Base-by-base conservation (phyloP, 2,797 vertebrate genomes). In the Poeciliopsis infans region DNA sequence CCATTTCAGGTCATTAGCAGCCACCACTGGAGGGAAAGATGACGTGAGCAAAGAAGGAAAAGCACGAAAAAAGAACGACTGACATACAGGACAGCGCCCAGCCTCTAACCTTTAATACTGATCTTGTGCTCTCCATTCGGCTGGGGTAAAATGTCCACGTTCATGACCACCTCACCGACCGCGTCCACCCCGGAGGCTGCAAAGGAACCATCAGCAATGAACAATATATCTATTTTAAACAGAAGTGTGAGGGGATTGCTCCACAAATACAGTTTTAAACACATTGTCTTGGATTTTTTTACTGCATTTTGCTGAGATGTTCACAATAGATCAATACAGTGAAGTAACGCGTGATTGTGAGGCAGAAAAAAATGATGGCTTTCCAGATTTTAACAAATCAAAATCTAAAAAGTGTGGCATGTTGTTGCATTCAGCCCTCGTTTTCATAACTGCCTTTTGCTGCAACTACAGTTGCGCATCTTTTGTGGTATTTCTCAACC, bases 1-100 rank as follows among this genome's bases (percentile, higher is more conserved):
- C 98, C 98, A 99, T 79, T 97, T 98, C 70, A 99, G 96, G 88
- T 99, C 97, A 3, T 98, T 99, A 1, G 97, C 98, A 8, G 97
- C 96, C 85, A 97, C 97, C 92, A 99, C 98, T 87, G 82, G 28
- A 53, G 49, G 28, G 31, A n/a, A 53, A 20, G 2, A 45, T 28
- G 5, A 5, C 20, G 76, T 64, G 15, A 75, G 36, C 18, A 59
- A 36, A 74, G 51, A 49, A 7, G 6, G 18, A 77, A 25, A 11
- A 33, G 0, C 8, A 41, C 12, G 33, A 76, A 45, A 49, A 15
- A 11, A 64, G 4, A 51, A 59, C 11, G 45, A 51, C 11, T n/a
- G 43, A 25, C 8, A 45, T 1, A 23, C 31, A 8, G 20, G 7
- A 49, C 43, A 11, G 5, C 18, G 25, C 10, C 23, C 33, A 43